Percentiles rank a stretch among this genome's conserved stretches.
Conservation (phyloP, 2,797 vertebrate species). For the Hypotaenidia okinawae region DNA sequence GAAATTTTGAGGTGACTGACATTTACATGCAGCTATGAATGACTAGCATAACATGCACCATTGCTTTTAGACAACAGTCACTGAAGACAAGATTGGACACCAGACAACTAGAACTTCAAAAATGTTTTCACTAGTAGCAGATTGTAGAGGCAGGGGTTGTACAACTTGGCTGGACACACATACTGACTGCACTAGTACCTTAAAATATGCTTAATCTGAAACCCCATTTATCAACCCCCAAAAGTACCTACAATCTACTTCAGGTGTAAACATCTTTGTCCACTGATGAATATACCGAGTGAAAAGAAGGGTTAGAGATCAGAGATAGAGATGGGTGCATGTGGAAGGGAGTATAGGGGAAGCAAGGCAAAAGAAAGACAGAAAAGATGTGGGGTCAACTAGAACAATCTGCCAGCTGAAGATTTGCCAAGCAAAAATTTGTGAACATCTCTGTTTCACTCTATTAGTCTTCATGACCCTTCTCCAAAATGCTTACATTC, state of each 20-base stretch:
- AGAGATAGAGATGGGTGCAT: not conserved
- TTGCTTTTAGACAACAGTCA: constrained; percentile 62
- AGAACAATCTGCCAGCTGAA: constrained; percentile 76
- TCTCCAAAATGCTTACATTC: constrained; percentile 10
- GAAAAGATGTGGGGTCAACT: constrained; percentile 66
- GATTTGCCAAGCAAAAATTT: constrained; percentile 20
- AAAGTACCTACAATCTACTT: constrained; percentile 81
- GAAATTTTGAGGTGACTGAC: constrained; percentile 60
- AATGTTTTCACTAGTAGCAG: constrained; percentile 85
- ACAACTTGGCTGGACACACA: constrained; percentile 35
- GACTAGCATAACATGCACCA: constrained; percentile 74
- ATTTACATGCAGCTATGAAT: constrained; percentile 75
- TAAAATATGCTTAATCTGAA: constrained; percentile 3
- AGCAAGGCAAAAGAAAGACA: constrained; percentile 33
- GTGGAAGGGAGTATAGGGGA: not conserved
- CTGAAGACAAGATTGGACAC: constrained; percentile 69
- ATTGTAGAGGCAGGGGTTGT: constrained; percentile 81
- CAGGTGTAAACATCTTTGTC: constrained; percentile 86
- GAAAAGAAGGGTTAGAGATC: constrained; percentile 10
- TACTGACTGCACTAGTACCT: constrained; percentile 53
- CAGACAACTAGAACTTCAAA: constrained; percentile 74
- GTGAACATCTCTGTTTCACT: not conserved
- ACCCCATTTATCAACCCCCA: constrained; percentile 67
- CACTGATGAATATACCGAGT: constrained; percentile 52
- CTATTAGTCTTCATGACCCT: constrained; percentile 2